Conservation (phyloP, 2,797 vertebrate species). For the Leptatherina wallacei region DNA sequence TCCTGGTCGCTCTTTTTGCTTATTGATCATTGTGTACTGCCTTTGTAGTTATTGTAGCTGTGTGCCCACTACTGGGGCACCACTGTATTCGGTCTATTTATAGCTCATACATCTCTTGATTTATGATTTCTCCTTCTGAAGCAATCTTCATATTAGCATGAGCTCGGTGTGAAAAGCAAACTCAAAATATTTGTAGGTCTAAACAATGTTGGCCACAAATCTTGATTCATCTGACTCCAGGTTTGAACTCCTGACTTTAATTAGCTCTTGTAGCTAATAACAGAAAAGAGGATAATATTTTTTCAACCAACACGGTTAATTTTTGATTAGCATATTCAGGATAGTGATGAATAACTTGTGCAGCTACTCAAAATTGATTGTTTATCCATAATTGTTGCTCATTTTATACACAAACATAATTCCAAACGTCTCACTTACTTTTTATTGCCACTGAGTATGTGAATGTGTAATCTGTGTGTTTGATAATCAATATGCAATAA, state of each 20-base stretch:
- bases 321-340: not conserved
- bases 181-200: not conserved
- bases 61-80: not conserved
- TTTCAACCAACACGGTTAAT: not conserved
- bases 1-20: not conserved
- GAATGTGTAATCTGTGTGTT: conserved; percentile 36
- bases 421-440: not conserved
- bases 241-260: not conserved
- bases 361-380: not conserved
- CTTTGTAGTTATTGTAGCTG: not conserved
- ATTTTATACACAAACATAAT: not conserved
- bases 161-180: not conserved
- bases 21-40: not conserved
- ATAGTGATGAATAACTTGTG: not conserved
- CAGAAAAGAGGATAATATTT: not conserved
- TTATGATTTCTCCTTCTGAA: not conserved
- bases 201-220: not conserved
- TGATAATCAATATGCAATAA: conserved; percentile 8
- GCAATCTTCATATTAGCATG: not conserved
- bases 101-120: not conserved
- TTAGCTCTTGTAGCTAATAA: not conserved
- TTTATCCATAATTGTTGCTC: not conserved
- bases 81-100: not conserved
- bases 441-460: conserved; percentile 7
- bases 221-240: not conserved